Conservation (phyloP, 2,113 vertebrate genomes). For the Spilogale gracilis region DNA sequence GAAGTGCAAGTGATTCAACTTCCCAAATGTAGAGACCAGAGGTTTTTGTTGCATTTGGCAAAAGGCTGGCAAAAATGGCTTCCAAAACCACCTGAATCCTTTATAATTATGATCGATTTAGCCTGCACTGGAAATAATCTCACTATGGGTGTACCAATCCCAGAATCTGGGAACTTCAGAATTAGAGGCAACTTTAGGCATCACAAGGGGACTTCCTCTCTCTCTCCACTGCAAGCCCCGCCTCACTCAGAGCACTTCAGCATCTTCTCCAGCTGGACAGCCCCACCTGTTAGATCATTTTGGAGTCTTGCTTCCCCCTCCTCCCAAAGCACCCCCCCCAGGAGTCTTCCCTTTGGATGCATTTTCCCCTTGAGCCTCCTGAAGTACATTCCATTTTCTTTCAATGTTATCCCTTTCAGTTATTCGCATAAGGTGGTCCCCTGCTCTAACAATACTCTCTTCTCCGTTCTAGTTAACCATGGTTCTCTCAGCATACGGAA, state of each 20-base stretch:
- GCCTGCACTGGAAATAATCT: background rate
- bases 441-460: background rate
- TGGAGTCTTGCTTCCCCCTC: background rate
- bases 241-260: background rate
- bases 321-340: background rate
- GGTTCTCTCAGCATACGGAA: background rate
- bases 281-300: background rate
- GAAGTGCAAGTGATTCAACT: background rate
- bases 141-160: too few relatives aligned
- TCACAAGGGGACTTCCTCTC: background rate
- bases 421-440: background rate
- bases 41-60: background rate
- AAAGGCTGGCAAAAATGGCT: background rate
- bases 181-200: background rate
- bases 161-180: background rate
- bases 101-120: background rate
- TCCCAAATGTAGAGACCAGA: background rate
- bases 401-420: background rate
- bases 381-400: background rate
- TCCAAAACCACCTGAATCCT: background rate
- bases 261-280: background rate
- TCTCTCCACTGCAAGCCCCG: background rate
- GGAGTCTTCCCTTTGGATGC: background rate
- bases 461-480: background rate
- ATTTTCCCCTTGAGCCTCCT: background rate